Base-by-base conservation (phyloP, 2,797 vertebrate genomes). In the Falco cherrug region DNA sequence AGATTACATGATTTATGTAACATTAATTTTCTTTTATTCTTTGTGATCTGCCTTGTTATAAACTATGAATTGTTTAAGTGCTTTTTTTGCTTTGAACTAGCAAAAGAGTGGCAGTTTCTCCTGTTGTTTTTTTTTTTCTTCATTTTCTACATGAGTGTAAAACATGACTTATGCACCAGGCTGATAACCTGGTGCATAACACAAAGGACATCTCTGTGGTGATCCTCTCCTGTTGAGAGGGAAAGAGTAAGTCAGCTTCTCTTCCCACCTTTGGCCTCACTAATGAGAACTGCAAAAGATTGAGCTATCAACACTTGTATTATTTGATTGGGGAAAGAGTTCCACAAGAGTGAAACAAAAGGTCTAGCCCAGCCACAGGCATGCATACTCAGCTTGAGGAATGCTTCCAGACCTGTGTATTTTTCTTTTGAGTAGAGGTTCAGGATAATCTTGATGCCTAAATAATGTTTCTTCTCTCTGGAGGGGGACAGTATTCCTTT, bases 1-100 rank as follows among this genome's bases (percentile, higher is more conserved):
- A 97, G 94, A 93, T 95, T 97, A 94, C 81, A 70, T 92, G 91
- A 93, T 97, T 96, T 96, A 87, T 95, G 95, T 96, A 94, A 67
- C 87, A 59, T 96, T 97, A 97, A 95, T 97, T 97, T 97, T 91
- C 86, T 96, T 96, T 95, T 93, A 90, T 96, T 96, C 95, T 93
- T 96, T 95, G 82, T 97, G 95, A 96, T 96, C 89, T 94, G 90
- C 39, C 77, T 97, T 89, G 84, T 96, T 96, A 96, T 69, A 76
- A 96, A 92, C 84, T 81, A 87, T 89, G 93, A 95, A 95, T 97
- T 95, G 95, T 95, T 97, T 96, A 97, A 96, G 84, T 93, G 88
- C 12, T 84, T 90, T 78, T 96, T 96, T 71, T 88, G 74, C 97
- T 97, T 97, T 97, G 96, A 97, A 97, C 92, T 97, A 85, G 65